Percentiles rank a stretch among this genome's conserved stretches.
These are phyloP conservation scores for Acropora yongei DNA, from an alignment of 64 coral and sea anemone species.

Conservation along the genomic window DNA sequence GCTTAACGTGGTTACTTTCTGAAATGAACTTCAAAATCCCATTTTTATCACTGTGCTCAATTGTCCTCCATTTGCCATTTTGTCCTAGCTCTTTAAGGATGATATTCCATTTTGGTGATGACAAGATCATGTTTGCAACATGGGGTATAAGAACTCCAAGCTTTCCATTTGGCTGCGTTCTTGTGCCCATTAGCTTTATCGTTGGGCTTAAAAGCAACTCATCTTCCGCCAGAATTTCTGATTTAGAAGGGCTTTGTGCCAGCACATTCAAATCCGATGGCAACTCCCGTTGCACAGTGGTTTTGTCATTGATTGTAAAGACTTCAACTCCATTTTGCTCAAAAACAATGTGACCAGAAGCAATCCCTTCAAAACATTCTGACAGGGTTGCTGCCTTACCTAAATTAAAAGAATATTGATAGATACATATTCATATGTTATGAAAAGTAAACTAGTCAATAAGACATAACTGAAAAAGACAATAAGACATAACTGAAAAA, in stretches of 20 bases:
- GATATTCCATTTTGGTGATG: constrained; percentile 14
- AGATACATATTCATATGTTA: too few species aligned
- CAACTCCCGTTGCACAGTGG: neutral
- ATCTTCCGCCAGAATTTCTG: neutral
- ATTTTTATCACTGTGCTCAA: neutral
- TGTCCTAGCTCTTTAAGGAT: neutral
- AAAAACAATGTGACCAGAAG: neutral
- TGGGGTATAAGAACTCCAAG: constrained; percentile 52
- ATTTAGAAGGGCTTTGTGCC: neutral
- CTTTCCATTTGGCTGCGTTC: neutral
- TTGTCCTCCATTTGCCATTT: neutral
- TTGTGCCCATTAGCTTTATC: constrained; percentile 2
- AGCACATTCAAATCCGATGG: neutral
- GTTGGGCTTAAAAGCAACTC: constrained; percentile 29
- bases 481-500: too few species aligned
- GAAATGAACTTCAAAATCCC: neutral
- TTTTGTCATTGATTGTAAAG: neutral
- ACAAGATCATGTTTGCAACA: constrained; percentile 18
- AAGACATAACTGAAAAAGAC: too few species aligned
- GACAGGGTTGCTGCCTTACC: neutral
- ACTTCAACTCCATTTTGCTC: constrained; percentile 25
- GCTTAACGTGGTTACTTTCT: constrained; percentile 20
- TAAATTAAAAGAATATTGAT: neutral
- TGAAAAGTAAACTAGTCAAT: too few species aligned
- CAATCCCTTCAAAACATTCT: neutral